These are phyloP conservation scores for Halesus radiatus DNA, from an alignment of 1,140 invertebrate species.

Conservation along the genomic window DNA sequence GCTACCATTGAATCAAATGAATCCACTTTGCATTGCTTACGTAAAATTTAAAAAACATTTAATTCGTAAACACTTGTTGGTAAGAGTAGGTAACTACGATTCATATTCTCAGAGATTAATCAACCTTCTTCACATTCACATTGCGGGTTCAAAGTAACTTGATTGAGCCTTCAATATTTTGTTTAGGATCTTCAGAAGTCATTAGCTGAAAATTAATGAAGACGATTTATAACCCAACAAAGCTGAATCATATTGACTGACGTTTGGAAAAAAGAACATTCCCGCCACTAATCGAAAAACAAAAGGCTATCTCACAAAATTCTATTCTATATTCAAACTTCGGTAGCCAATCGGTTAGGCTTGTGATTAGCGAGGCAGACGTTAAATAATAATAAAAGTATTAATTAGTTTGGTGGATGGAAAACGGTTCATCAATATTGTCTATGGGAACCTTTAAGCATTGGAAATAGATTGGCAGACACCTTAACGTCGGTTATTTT, in stretches of 20 bases:
- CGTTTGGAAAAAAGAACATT: constrained; percentile 27
- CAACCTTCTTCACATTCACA: no score
- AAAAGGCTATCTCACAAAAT: constrained; percentile 29
- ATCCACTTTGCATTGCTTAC: no score
- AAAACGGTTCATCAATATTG: neutral
- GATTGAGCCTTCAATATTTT: constrained; percentile 34
- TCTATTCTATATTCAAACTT: constrained; percentile 22
- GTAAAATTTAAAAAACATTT: no score
- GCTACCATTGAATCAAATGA: no score
- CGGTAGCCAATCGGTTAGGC: constrained; percentile 37
- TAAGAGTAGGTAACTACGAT: no score
- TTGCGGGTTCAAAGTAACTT: neutral
- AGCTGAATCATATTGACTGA: constrained; percentile 46
- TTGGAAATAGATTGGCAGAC: neutral
- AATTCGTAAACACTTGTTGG: no score
- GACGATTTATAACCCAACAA: constrained; percentile 51
- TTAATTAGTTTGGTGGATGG: neutral
- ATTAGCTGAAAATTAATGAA: constrained; percentile 51
- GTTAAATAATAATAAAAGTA: constrained; percentile 1
- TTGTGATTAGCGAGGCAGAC: constrained; percentile 15
- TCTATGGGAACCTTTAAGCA: constrained; percentile 12
- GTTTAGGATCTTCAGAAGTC: constrained; percentile 41
- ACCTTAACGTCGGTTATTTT: no score
- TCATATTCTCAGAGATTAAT: no score
- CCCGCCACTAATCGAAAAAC: constrained; percentile 39